Evolutionary conservation across 2,113 vertebrate species (phyloP).

Genomic region (Setophaga kirtlandii): DNA sequence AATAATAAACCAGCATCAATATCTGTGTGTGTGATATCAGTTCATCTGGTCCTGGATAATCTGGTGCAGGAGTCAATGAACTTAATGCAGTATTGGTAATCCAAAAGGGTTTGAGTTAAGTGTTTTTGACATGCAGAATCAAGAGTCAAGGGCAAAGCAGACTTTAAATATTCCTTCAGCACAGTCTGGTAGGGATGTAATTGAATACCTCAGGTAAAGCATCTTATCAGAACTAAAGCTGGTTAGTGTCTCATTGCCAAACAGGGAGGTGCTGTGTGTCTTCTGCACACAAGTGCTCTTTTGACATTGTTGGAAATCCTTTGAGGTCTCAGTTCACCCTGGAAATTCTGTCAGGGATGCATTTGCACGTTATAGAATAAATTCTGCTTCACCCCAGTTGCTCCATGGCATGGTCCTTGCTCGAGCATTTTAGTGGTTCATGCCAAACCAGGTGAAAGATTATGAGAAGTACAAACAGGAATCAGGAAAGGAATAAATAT

Average conservation of each 20-base stretch:
- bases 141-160: slow-evolving; percentile 79
- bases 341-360: neutral
- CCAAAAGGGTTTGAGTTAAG: slow-evolving; percentile 74
- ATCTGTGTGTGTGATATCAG: slow-evolving; percentile 43
- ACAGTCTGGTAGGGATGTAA: slow-evolving; percentile 65
- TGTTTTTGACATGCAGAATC: slow-evolving; percentile 78
- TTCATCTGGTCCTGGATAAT: slow-evolving; percentile 35
- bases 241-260: slow-evolving; percentile 63
- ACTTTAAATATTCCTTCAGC: slow-evolving; percentile 74
- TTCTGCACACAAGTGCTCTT: slow-evolving; percentile 45
- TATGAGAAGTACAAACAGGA: neutral
- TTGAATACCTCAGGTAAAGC: slow-evolving; percentile 75
- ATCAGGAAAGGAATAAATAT: slow-evolving; percentile 6
- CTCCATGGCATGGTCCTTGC: neutral
- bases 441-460: neutral
- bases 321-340: neutral
- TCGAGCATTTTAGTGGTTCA: slow-evolving; percentile 4
- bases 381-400: neutral
- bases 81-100: slow-evolving; percentile 72
- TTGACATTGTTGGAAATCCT: slow-evolving; percentile 74
- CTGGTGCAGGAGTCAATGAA: slow-evolving; percentile 63
- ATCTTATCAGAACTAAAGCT: slow-evolving; percentile 73
- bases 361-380: neutral
- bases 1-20: slow-evolving; percentile 56
- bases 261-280: slow-evolving; percentile 29